Evolutionary conservation across 2,888 invertebrate genomes (phyloP).

Genomic region (Sericinus montela): DNA sequence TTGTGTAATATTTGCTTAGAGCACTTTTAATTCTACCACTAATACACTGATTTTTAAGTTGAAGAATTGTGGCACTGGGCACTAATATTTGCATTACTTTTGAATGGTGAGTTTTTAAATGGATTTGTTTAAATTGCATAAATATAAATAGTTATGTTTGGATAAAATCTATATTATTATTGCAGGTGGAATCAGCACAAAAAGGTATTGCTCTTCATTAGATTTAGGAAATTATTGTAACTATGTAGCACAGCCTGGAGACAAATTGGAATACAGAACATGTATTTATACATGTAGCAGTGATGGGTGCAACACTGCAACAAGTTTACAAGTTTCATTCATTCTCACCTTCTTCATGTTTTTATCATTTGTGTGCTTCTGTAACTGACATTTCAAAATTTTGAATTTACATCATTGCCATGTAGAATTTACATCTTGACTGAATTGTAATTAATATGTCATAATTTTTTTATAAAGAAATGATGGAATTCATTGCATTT

Average conservation of each 20-base stretch:
- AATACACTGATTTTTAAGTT: background rate
- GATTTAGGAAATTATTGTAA: conserved; percentile 94
- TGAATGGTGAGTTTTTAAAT: conserved; percentile 6
- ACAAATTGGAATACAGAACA: conserved; percentile 89
- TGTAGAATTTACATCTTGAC: background rate
- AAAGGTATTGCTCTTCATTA: conserved; percentile 91
- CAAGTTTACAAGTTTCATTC: conserved; percentile 35
- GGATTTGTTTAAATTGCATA: background rate
- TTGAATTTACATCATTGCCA: background rate
- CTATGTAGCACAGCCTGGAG: conserved; percentile 92
- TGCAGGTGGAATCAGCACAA: conserved; percentile 92
- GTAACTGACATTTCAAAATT: conserved; percentile 5
- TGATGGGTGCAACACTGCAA: conserved; percentile 89
- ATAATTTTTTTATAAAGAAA: too few species aligned
- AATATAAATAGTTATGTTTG: too few species aligned
- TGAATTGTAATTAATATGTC: too few species aligned
- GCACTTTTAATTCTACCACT: background rate
- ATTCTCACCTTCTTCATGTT: conserved; percentile 30
- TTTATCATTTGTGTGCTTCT: conserved; percentile 13
- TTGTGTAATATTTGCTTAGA: background rate
- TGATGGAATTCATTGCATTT: too few species aligned
- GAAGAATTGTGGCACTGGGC: conserved; percentile 7
- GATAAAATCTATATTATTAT: conserved; percentile 19
- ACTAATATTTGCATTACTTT: background rate
- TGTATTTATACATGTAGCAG: conserved; percentile 91